phyloP scores from a whole-genome alignment of 2,113 vertebrate species.

The Pygoscelis antarcticus region DNA sequence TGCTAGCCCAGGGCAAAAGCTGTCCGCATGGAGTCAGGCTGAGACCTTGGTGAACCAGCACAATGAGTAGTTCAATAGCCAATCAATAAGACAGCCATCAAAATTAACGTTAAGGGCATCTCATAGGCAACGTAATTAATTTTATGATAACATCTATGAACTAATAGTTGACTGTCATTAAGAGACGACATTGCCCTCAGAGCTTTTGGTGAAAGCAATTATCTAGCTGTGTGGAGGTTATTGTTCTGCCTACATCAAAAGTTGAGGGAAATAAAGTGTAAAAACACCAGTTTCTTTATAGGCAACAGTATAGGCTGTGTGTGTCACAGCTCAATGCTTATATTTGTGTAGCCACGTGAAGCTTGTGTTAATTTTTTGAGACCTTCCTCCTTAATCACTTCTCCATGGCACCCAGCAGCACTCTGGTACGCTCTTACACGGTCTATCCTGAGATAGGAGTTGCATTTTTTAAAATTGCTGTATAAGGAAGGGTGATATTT shows the following conservation, averaged over 20 bases:
- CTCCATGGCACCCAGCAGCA: not conserved
- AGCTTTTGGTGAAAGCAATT: constrained; percentile 9
- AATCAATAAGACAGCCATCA: constrained; percentile 33
- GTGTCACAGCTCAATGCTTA: not conserved
- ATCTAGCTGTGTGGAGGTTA: not conserved
- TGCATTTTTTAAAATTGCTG: not conserved
- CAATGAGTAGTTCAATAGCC: constrained; percentile 18
- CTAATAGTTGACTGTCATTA: not conserved
- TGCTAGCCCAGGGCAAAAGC: not conserved
- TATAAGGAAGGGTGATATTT: not conserved
- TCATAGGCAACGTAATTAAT: constrained; percentile 15
- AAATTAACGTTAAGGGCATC: not conserved
- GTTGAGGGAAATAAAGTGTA: not conserved
- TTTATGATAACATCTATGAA: constrained; percentile 38
- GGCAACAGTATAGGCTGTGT: not conserved
- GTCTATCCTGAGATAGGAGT: not conserved
- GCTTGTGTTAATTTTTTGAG: not conserved
- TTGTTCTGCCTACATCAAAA: constrained; percentile 23
- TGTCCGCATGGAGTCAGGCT: not conserved
- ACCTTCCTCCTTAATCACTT: not conserved
- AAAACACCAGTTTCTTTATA: not conserved
- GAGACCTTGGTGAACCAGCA: not conserved
- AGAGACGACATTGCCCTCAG: not conserved
- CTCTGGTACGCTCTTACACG: not conserved
- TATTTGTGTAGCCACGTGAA: not conserved